A percentile compares a stretch with the other conserved stretches of the same genome.
These are phyloP conservation scores for Gerris lacustris DNA, from an alignment of 2,888 invertebrate genomes.

Conservation along the genomic window DNA sequence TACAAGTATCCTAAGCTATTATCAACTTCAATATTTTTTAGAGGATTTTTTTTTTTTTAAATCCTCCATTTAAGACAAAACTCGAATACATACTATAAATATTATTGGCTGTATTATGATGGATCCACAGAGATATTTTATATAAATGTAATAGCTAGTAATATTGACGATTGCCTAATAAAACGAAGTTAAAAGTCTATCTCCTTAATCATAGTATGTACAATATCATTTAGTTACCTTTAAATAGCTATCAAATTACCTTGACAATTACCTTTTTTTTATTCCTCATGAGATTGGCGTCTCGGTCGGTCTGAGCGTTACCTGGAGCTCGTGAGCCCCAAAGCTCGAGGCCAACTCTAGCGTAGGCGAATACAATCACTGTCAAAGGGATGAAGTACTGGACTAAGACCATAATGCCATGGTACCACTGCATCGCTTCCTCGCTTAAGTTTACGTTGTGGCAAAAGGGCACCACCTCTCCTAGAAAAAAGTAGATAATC, in stretches of 20 bases:
- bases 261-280: slow-evolving; percentile 41
- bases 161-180: too few species aligned
- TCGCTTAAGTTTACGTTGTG: slow-evolving; percentile 44
- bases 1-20: too few species aligned
- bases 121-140: too few species aligned
- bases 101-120: too few species aligned
- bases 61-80: too few species aligned
- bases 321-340: slow-evolving; percentile 43
- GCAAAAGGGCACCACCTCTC: slow-evolving; percentile 43
- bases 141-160: too few species aligned
- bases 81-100: too few species aligned
- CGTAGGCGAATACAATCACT: slow-evolving; percentile 45
- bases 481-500: slow-evolving; percentile 10
- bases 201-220: too few species aligned
- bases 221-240: too few species aligned
- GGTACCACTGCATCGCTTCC: slow-evolving; percentile 45
- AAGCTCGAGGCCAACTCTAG: slow-evolving; percentile 41
- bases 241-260: neutral
- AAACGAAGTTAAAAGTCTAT: too few species aligned
- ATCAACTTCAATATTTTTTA: too few species aligned
- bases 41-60: too few species aligned
- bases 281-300: slow-evolving; percentile 41
- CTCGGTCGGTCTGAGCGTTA: slow-evolving; percentile 40
- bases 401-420: slow-evolving; percentile 44
- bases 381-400: slow-evolving; percentile 45